phyloP scores from a whole-genome alignment of 1,140 invertebrate genomes.

The Zaprionus lachaisei region DNA sequence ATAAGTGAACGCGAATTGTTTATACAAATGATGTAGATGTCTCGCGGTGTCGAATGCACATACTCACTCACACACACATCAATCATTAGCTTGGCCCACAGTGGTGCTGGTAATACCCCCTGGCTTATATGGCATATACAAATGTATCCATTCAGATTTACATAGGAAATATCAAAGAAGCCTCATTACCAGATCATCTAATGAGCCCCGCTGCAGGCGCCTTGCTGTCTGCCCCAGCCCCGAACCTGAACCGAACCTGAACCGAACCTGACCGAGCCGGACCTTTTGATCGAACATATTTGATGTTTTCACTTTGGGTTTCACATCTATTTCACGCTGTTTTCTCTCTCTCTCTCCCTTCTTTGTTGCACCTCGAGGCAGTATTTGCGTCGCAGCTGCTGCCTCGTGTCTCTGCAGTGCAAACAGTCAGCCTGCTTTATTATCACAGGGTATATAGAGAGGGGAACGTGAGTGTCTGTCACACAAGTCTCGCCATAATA shows the following conservation, averaged over 20 bases:
- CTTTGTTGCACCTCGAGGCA: conserved; percentile 24
- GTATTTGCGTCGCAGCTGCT: conserved; percentile 42
- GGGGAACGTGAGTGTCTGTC: conserved; percentile 2
- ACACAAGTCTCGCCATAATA: conserved; percentile 20
- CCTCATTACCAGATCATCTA: conserved; percentile 47
- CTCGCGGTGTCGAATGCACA: background rate
- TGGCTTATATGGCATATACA: conserved; percentile 33
- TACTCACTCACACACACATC: conserved; percentile 32
- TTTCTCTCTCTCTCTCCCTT: background rate
- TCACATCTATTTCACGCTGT: conserved; percentile 1
- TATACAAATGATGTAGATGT: conserved; percentile 45
- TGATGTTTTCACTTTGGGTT: conserved; percentile 13
- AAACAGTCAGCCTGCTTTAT: conserved; percentile 37
- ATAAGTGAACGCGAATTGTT: conserved; percentile 74
- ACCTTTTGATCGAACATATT: conserved; percentile 27
- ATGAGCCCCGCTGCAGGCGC: conserved; percentile 23
- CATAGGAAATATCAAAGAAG: conserved; percentile 7
- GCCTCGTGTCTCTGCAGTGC: conserved; percentile 38
- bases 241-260: background rate
- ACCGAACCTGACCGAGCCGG: conserved; percentile 1
- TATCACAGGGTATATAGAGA: conserved; percentile 35
- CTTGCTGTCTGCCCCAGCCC: conserved; percentile 22
- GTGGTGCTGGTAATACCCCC: conserved; percentile 25
- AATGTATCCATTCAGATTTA: conserved; percentile 39
- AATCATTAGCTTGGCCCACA: conserved; percentile 41